Evolutionary conservation across 2,113 vertebrate genomes (phyloP).

Genomic region (Megalops atlanticus): DNA sequence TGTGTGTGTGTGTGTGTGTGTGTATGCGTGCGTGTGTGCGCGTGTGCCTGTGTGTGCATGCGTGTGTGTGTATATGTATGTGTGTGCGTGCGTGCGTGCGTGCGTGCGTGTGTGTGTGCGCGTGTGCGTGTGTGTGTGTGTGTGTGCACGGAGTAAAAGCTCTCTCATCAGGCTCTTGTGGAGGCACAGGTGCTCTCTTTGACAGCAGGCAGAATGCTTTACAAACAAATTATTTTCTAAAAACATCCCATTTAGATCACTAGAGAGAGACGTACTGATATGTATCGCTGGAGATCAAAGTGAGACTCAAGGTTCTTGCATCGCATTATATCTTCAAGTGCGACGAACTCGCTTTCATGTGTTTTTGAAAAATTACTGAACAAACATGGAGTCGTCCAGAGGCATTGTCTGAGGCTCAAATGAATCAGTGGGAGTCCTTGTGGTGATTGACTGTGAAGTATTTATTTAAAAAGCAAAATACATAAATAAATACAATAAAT

Average conservation of each 20-base stretch:
- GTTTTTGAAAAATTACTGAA: not conserved
- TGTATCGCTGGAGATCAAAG: slow-evolving; percentile 19
- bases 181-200: slow-evolving; percentile 27
- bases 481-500: not conserved
- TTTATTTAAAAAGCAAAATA: not conserved
- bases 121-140: slow-evolving; percentile 14
- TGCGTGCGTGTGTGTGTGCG: too few relatives aligned
- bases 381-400: not conserved
- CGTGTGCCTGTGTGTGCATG: too few relatives aligned
- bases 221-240: slow-evolving; percentile 32
- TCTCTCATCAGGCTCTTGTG: not conserved
- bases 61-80: too few relatives aligned
- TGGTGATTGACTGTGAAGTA: slow-evolving; percentile 1
- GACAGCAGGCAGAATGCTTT: not conserved
- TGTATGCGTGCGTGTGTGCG: not conserved
- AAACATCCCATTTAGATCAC: slow-evolving; percentile 25
- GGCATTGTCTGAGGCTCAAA: slow-evolving; percentile 11
- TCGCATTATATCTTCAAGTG: slow-evolving; percentile 3
- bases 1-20: slow-evolving; percentile 5
- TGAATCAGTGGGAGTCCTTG: not conserved
- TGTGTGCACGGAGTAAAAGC: not conserved
- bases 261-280: slow-evolving; percentile 11
- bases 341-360: slow-evolving; percentile 12
- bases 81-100: too few relatives aligned
- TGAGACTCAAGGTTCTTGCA: slow-evolving; percentile 5